Evolutionary conservation across 1,140 invertebrate species (phyloP).

Genomic region (Lysiphlebus fabarum): DNA sequence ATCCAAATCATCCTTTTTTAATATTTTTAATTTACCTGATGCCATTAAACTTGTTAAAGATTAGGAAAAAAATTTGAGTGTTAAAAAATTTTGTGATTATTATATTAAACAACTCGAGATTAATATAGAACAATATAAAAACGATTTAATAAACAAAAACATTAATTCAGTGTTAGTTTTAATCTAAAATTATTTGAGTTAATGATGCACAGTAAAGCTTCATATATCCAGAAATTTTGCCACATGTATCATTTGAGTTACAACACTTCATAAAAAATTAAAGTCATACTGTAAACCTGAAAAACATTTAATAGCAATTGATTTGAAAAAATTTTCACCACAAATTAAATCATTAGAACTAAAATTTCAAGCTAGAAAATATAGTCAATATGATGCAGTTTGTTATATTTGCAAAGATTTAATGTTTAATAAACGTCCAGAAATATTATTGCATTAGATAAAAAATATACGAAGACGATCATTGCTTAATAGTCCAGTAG

Average conservation of each 20-base stretch:
- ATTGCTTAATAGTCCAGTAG: constrained; percentile 43
- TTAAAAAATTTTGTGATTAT: constrained; percentile 45
- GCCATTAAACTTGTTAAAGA: constrained; percentile 58
- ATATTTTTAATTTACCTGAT: constrained; percentile 60
- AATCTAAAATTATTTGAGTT: constrained; percentile 51
- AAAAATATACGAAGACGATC: constrained; percentile 18
- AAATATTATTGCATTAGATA: constrained; percentile 40
- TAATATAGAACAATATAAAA: constrained; percentile 35
- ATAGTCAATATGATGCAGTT: constrained; percentile 40
- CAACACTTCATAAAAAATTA: constrained; percentile 26
- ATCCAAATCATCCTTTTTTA: constrained; percentile 48
- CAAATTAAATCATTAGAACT: constrained; percentile 38
- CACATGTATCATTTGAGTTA: constrained; percentile 38
- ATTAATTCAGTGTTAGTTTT: constrained; percentile 49
- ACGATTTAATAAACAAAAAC: constrained; percentile 28
- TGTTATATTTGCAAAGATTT: constrained; percentile 46
- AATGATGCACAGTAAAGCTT: constrained; percentile 57
- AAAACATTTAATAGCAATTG: constrained; percentile 60
- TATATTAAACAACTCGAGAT: constrained; percentile 52
- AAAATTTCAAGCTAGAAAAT: constrained; percentile 38
- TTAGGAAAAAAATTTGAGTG: constrained; percentile 58
- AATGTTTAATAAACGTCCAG: constrained; percentile 38
- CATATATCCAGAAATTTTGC: constrained; percentile 60
- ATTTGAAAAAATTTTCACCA: constrained; percentile 60
- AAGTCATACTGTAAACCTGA: constrained; percentile 50